Conservation (phyloP, 2,113 vertebrate species). For the Motacilla alba region DNA sequence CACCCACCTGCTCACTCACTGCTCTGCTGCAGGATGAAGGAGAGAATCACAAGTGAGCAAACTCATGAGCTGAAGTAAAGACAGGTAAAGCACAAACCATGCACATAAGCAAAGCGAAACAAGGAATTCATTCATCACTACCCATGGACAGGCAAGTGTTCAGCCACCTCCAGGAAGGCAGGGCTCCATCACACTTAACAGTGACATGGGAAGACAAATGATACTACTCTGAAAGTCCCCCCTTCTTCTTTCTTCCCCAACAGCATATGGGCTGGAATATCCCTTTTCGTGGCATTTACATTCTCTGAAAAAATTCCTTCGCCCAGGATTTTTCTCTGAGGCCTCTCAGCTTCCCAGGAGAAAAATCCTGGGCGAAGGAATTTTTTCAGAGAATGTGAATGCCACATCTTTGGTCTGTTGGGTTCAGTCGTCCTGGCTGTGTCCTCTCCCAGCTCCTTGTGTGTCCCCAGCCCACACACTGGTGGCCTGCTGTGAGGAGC, state of each 20-base stretch:
- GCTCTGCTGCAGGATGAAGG: neutral
- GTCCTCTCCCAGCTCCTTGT: neutral
- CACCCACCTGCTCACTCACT: neutral
- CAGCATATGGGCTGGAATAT: neutral
- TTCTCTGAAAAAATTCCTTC: no score
- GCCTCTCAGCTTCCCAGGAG: no score
- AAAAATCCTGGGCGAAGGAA: no score
- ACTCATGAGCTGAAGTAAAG: neutral
- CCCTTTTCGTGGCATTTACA: neutral
- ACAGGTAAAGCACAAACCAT: neutral
- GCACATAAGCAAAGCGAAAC: neutral
- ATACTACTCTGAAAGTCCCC: neutral
- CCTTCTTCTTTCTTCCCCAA: neutral
- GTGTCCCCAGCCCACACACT: neutral
- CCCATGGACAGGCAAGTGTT: neutral
- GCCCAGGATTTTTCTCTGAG: no score
- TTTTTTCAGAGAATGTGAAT: no score
- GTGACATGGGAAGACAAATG: neutral
- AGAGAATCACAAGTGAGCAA: neutral
- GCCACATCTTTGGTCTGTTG: neutral
- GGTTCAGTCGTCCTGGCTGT: neutral
- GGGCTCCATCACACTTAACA: fast-evolving
- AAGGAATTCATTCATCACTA: neutral
- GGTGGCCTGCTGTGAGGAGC: neutral
- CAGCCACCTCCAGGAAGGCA: neutral